Evolutionary conservation across 2,888 invertebrate genomes (phyloP).

Genomic region (Erebia epiphron): DNA sequence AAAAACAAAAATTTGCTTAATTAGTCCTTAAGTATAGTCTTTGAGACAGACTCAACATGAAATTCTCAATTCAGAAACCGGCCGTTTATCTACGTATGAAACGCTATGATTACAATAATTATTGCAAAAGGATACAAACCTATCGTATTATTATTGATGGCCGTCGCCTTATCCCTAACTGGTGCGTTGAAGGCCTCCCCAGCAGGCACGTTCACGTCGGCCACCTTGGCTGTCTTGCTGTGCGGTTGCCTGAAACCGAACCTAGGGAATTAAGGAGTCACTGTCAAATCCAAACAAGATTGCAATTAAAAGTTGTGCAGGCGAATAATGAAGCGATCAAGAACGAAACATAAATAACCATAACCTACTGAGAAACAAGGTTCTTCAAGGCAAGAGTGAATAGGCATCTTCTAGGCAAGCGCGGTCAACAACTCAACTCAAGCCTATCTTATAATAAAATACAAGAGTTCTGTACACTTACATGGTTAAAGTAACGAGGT

Average conservation of each 20-base stretch:
- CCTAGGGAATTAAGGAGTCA: constrained; percentile 56
- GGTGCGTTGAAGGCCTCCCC: constrained; percentile 69
- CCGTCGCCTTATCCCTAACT: constrained; percentile 75
- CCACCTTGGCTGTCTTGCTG: constrained; percentile 86
- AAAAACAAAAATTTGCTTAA: too few species aligned
- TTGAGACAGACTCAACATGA: too few species aligned
- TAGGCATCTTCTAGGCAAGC: too few species aligned
- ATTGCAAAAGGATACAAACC: constrained; percentile 52
- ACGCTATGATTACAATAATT: too few species aligned
- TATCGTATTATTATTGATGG: constrained; percentile 79
- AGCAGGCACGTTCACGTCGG: constrained; percentile 82
- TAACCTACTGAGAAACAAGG: neutral
- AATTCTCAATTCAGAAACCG: too few species aligned
- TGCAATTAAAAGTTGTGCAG: neutral
- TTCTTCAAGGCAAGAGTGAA: too few species aligned
- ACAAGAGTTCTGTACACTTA: too few species aligned
- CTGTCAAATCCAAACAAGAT: constrained; percentile 27
- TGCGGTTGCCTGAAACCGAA: constrained; percentile 90
- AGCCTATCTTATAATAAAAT: too few species aligned
- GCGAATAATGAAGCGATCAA: neutral
- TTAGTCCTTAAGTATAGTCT: too few species aligned
- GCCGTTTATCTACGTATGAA: too few species aligned
- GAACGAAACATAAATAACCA: neutral
- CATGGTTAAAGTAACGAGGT: too few species aligned
- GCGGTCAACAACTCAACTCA: too few species aligned